phyloP scores from a whole-genome alignment of 2,113 vertebrate species.

The Danionella cerebrum region DNA sequence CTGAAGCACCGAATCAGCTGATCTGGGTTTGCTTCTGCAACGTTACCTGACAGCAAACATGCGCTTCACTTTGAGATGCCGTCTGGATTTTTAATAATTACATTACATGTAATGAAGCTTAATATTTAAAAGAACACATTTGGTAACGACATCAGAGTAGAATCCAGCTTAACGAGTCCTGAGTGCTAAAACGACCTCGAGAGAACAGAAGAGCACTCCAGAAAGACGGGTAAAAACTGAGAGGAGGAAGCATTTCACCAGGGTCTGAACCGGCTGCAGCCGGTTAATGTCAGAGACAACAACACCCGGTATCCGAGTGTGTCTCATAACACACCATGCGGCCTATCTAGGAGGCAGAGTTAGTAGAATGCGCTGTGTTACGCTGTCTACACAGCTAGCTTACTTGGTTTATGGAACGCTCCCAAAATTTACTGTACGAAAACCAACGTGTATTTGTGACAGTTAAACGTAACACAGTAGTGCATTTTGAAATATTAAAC shows the following conservation, averaged over 20 bases:
- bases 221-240: background rate
- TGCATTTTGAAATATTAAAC: background rate
- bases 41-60: background rate
- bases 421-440: background rate
- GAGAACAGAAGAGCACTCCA: too few relatives aligned
- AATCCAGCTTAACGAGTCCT: too few relatives aligned
- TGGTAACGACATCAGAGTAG: too few relatives aligned
- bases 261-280: conserved; percentile 50
- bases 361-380: background rate
- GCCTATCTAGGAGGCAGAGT: background rate
- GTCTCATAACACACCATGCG: background rate
- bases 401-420: background rate
- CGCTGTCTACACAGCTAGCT: background rate
- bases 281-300: conserved; percentile 33
- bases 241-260: background rate
- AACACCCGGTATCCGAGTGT: background rate
- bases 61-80: background rate
- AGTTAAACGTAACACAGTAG: too few relatives aligned
- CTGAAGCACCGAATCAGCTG: background rate
- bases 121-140: too few relatives aligned
- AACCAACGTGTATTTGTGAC: background rate
- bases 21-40: background rate
- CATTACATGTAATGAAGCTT: too few relatives aligned
- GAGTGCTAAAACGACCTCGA: background rate
- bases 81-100: background rate